Conservation (phyloP, 1,140 invertebrate species). For the Rhagoletis pomonella region DNA sequence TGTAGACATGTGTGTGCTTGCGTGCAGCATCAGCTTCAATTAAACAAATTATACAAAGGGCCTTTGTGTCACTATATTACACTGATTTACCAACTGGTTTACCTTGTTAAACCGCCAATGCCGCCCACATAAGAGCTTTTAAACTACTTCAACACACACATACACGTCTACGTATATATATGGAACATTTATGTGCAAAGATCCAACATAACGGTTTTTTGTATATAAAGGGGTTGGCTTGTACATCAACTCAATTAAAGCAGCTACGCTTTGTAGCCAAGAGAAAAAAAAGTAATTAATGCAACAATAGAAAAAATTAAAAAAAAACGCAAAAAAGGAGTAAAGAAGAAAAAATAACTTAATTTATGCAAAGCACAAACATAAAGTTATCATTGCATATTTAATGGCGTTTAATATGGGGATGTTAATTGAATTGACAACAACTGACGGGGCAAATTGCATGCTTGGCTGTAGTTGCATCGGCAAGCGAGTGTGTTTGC, state of each 20-base stretch:
- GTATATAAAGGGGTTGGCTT: background rate
- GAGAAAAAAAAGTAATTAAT: constrained; percentile 30
- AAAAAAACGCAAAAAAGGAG: background rate
- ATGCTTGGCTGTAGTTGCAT: background rate
- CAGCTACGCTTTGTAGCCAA: background rate
- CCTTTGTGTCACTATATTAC: background rate
- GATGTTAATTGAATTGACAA: constrained; percentile 67
- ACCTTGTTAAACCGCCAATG: constrained; percentile 17
- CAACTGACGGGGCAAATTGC: background rate
- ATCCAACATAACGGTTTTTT: no score
- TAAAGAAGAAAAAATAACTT: constrained; percentile 36
- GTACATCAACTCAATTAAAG: constrained; percentile 35
- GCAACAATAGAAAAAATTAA: constrained; percentile 16
- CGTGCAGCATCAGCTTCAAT: background rate
- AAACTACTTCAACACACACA: background rate
- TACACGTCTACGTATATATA: background rate
- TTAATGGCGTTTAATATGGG: constrained; percentile 69
- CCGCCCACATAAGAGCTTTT: background rate
- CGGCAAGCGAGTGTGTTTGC: background rate
- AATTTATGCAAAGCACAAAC: constrained; percentile 71
- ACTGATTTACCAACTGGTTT: background rate
- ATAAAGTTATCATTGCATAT: constrained; percentile 69
- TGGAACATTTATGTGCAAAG: background rate
- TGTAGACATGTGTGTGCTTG: background rate
- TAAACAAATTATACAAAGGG: background rate